Conservation (phyloP, 2,888 invertebrate species). For the Platerodrilus igneus region DNA sequence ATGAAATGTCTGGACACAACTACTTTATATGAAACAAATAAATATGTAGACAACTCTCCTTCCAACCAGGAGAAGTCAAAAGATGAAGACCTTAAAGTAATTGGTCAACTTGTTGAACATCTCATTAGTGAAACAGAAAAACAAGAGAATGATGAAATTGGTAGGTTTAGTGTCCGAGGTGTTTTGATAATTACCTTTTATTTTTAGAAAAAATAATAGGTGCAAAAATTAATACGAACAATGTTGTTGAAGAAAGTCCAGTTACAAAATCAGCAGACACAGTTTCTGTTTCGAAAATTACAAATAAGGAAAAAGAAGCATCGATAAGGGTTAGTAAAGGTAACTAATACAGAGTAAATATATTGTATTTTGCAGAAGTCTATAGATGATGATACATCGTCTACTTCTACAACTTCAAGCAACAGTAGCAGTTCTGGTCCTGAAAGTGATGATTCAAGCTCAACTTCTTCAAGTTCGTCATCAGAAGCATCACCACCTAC, state of each 20-base stretch:
- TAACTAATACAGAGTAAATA: too few relatives aligned
- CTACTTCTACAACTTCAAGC: slow-evolving; percentile 55
- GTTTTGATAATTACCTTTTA: too few relatives aligned
- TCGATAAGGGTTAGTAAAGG: too few relatives aligned
- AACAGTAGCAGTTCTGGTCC: slow-evolving; percentile 49
- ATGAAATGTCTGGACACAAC: slow-evolving; percentile 51
- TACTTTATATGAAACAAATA: slow-evolving; percentile 15
- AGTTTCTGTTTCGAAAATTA: too few relatives aligned
- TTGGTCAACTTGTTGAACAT: slow-evolving; percentile 1
- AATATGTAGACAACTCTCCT: slow-evolving; percentile 12
- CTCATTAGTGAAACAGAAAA: background rate
- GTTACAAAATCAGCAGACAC: too few relatives aligned
- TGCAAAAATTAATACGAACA: too few relatives aligned
- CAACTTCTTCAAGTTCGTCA: slow-evolving; percentile 42
- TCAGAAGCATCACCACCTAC: too few relatives aligned
- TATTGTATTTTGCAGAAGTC: slow-evolving; percentile 29
- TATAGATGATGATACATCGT: slow-evolving; percentile 40
- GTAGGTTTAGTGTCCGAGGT: too few relatives aligned
- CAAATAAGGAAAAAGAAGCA: background rate
- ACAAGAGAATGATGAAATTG: too few relatives aligned
- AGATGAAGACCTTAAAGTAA: slow-evolving; percentile 4
- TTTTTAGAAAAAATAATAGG: too few relatives aligned
- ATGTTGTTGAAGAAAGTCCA: too few relatives aligned
- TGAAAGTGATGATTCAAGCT: slow-evolving; percentile 53
- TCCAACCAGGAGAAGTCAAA: background rate